phyloP scores from a whole-genome alignment of 2,113 vertebrate species.

The Chinchilla lanigera region DNA sequence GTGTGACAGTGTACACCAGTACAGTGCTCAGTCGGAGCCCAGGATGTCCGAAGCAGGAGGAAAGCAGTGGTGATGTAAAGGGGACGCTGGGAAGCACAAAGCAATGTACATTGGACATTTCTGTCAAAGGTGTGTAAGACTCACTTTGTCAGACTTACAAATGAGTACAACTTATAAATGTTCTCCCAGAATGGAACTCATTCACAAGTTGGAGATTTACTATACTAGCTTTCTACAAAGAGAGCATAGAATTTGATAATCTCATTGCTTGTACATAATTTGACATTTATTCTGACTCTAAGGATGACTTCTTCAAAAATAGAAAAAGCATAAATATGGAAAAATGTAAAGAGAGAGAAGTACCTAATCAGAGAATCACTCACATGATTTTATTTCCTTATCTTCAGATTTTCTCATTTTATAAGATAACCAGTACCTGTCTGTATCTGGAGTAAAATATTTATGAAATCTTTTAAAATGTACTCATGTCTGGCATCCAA shows the following conservation, averaged over 20 bases:
- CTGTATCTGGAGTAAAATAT: neutral
- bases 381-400: neutral
- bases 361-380: neutral
- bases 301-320: neutral
- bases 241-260: neutral
- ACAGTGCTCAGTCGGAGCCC: neutral
- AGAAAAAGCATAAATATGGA: neutral
- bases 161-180: neutral
- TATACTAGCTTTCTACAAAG: neutral
- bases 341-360: neutral
- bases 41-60: neutral
- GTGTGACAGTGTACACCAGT: accelerated
- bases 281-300: neutral
- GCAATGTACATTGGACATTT: neutral
- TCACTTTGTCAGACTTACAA: neutral
- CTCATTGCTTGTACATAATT: neutral
- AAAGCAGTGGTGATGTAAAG: neutral
- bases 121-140: neutral
- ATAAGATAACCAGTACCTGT: neutral
- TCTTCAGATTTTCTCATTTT: neutral
- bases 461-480: neutral
- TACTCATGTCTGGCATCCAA: neutral
- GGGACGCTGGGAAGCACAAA: neutral
- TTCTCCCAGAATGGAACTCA: neutral
- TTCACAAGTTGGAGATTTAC: neutral